These are phyloP conservation scores for Periphyllus acericola DNA, from an alignment of 2,888 invertebrate species.

Conservation along the genomic window DNA sequence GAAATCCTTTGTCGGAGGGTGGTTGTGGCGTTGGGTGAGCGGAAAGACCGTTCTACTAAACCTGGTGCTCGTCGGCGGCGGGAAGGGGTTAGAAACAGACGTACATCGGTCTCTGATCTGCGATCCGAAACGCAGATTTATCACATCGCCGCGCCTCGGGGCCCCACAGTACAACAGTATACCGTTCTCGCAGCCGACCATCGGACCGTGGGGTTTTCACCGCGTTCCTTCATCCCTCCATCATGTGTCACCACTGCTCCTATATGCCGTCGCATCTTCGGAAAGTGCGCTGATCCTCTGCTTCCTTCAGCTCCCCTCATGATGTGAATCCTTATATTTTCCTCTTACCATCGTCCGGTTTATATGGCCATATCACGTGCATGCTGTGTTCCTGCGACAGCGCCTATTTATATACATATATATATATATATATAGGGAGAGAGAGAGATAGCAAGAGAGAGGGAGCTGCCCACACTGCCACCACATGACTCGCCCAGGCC, in stretches of 20 bases:
- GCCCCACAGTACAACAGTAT: too few relatives aligned
- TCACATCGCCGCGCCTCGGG: constrained; percentile 1
- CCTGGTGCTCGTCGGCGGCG: too few relatives aligned
- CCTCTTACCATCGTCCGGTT: neutral
- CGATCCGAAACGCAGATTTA: constrained; percentile 37
- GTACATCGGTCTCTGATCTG: constrained; percentile 32
- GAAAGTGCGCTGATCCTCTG: neutral
- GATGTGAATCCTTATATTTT: neutral
- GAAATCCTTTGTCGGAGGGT: neutral
- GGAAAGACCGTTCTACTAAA: neutral
- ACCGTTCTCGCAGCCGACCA: neutral
- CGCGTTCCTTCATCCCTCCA: neutral
- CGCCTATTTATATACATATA: too few relatives aligned
- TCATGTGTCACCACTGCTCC: neutral
- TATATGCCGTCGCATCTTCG: neutral
- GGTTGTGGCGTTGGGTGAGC: neutral
- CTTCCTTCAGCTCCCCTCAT: neutral
- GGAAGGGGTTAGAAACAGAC: neutral
- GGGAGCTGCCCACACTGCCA: neutral
- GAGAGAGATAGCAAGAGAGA: too few relatives aligned
- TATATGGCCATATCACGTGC: neutral
- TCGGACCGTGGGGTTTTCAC: neutral
- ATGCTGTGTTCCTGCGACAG: too few relatives aligned
- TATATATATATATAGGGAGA: too few relatives aligned
- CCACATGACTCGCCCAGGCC: neutral